Evolutionary conservation across 2,888 invertebrate species (phyloP).

Genomic region (Agriopis leucophaearia): DNA sequence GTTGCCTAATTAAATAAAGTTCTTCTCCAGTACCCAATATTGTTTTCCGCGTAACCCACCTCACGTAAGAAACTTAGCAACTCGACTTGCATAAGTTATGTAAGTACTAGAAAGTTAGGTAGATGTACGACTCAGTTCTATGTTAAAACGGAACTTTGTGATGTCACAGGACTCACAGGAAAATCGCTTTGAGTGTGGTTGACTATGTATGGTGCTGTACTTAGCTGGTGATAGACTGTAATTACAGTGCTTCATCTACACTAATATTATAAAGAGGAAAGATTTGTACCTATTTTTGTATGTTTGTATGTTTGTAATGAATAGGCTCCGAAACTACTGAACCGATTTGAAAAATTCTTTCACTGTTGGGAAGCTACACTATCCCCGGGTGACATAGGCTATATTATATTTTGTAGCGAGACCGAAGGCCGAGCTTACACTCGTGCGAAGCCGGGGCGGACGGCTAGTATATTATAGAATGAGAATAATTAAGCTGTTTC

Average conservation of each 20-base stretch:
- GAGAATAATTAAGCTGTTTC: too few relatives aligned
- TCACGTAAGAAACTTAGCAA: conserved; percentile 4
- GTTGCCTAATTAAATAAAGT: background rate
- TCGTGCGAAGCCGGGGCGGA: too few relatives aligned
- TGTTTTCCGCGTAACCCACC: background rate
- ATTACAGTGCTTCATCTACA: background rate
- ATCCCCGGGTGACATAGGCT: too few relatives aligned
- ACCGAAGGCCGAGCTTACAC: too few relatives aligned
- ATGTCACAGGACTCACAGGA: background rate
- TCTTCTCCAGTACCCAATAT: background rate
- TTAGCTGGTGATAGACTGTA: background rate
- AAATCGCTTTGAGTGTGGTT: background rate
- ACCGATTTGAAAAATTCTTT: too few relatives aligned
- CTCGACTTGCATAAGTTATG: background rate
- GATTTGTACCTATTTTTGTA: too few relatives aligned
- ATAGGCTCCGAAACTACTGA: too few relatives aligned
- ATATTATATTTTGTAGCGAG: too few relatives aligned
- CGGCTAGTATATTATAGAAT: too few relatives aligned
- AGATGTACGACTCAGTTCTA: background rate
- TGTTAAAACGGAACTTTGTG: background rate
- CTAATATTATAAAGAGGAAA: too few relatives aligned
- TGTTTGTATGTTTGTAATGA: too few relatives aligned
- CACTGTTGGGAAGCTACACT: too few relatives aligned
- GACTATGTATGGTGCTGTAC: background rate
- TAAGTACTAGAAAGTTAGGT: background rate